Evolutionary conservation across 2,113 vertebrate species (phyloP).

Genomic region (Bos indicus): DNA sequence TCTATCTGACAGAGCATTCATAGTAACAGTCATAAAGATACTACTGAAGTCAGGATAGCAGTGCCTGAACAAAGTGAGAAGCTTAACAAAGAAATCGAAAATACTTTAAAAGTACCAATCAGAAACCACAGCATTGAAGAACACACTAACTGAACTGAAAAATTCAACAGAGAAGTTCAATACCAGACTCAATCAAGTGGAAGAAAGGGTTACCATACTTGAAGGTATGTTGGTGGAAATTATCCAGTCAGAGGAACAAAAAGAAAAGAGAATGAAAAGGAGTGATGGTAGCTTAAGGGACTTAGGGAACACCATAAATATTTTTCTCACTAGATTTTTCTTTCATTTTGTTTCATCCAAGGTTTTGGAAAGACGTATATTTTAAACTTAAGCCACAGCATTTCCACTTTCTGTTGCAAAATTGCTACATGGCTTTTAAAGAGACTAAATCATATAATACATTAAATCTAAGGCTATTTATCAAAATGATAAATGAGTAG

Average conservation of each 20-base stretch:
- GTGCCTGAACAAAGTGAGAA: not conserved
- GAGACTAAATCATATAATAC: not conserved
- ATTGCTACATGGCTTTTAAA: slow-evolving; percentile 22
- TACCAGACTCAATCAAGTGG: not conserved
- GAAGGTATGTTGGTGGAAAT: not conserved
- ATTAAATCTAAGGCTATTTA: slow-evolving; percentile 37
- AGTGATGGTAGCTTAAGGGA: not conserved
- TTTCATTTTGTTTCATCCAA: slow-evolving; percentile 2
- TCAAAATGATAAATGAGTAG: slow-evolving; percentile 46
- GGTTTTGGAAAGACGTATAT: not conserved
- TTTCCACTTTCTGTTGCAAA: not conserved
- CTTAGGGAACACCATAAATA: not conserved
- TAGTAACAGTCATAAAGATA: not conserved
- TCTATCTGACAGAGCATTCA: not conserved
- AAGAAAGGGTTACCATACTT: not conserved
- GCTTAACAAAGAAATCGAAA: not conserved
- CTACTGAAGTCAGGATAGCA: not conserved
- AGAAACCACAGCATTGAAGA: not conserved
- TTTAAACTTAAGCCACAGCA: not conserved
- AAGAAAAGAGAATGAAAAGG: not conserved
- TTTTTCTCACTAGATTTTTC: not conserved
- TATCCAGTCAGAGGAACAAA: not conserved
- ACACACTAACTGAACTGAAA: not conserved
- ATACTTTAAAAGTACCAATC: not conserved
- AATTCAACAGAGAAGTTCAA: not conserved